Base-by-base conservation (phyloP, 1,140 invertebrate species). In the Drosophila rhopaloa region DNA sequence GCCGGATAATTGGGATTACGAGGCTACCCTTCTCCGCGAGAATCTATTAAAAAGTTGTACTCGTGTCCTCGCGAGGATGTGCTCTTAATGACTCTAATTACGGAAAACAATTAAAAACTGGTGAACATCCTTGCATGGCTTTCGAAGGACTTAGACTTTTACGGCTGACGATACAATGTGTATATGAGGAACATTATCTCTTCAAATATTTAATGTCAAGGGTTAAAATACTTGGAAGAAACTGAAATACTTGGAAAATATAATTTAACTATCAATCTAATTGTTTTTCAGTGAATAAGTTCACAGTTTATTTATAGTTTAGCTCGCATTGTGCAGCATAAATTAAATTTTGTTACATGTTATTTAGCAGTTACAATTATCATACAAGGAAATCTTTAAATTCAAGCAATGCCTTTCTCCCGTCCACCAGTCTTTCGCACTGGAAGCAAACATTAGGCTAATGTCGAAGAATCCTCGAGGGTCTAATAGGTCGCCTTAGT, bases 401-500 rank as follows among this genome's bases (percentile, higher is more conserved):
- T 41, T 14, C n/a, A 44, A 44, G 7, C 43, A 16, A n/a, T 29
- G 9, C 29, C 5, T 46, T 46, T 11, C 14, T 11, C 5, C 11
- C 19, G 10, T 48, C 4, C 29, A 32, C 29, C 29, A 32, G 29
- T 8, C 29, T 32, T 1, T n/a, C 32, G 38, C 13, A n/a, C 13
- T 16, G 9, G 27, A 50, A 10, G 27, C 9, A 37, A 37, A 19
- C 50, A 37, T 53, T 53, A 6, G 50, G 14, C 50, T 53, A 37
- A 51, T 53, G 50, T 14, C 50, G n/a, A 14, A 14, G 48, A 27
- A 50, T 50, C 19, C 37, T 19, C 35, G 10, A 38, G 10, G 53
- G 19, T 9, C 50, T 16, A 59, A 24, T 54, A 54, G 58, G 76
- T 68, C 57, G 47, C 58, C 47, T 58, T 41, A 70, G 58, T 58